These are phyloP conservation scores for Benitochromis conjunctus DNA, from an alignment of 2,113 vertebrate genomes.

Conservation along the genomic window DNA sequence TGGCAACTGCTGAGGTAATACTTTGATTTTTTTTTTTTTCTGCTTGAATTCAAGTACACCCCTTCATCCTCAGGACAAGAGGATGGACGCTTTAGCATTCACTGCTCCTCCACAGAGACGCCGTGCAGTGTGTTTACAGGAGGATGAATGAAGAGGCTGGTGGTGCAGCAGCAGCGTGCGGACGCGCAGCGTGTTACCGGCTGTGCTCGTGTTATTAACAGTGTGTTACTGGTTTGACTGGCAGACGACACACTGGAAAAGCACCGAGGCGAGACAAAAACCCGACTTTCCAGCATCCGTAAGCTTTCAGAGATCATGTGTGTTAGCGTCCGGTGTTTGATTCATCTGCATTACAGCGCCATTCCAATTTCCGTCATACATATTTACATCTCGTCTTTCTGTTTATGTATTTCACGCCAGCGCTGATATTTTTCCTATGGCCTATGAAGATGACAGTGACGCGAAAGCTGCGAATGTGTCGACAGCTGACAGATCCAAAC, in stretches of 20 bases:
- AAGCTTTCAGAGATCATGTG: not conserved
- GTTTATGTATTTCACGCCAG: not conserved
- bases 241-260: not conserved
- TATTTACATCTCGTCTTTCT: not conserved
- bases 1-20: constrained; percentile 15
- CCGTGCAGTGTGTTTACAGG: not conserved
- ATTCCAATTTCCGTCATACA: not conserved
- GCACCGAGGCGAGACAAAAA: not conserved
- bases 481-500: not conserved
- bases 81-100: not conserved
- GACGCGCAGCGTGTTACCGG: not conserved
- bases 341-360: not conserved
- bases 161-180: not conserved
- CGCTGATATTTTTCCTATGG: not conserved
- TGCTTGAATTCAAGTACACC: not conserved
- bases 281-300: constrained; percentile 8
- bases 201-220: not conserved
- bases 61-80: not conserved
- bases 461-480: not conserved
- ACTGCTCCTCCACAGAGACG: not conserved
- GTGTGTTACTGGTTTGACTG: not conserved
- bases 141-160: not conserved
- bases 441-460: not conserved
- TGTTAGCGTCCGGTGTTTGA: not conserved
- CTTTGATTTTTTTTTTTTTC: not conserved